These are phyloP conservation scores for Galagoides demidoff DNA, from an alignment of 2,797 vertebrate species.

Conservation along the genomic window DNA sequence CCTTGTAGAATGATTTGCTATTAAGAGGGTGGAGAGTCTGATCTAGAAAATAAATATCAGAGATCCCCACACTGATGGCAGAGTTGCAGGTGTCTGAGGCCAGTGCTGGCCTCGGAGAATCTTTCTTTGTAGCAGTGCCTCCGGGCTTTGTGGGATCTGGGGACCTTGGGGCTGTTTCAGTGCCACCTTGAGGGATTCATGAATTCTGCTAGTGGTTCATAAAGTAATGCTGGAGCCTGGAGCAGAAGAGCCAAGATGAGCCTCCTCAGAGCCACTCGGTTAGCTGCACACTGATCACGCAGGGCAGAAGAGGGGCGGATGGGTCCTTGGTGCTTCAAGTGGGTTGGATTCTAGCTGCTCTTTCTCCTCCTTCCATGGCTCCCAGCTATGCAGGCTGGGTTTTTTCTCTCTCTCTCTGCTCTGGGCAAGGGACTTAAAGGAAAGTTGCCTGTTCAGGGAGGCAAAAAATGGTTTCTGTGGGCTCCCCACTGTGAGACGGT, in stretches of 20 bases:
- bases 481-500: no score
- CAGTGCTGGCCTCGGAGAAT: no score
- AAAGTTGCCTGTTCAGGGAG: neutral
- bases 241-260: neutral
- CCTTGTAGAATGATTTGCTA: neutral
- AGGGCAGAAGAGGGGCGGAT: accelerated
- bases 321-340: neutral
- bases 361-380: neutral
- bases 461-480: neutral
- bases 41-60: neutral
- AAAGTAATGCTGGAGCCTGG: accelerated
- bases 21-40: neutral
- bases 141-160: neutral
- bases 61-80: neutral
- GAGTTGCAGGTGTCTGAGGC: neutral
- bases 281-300: no score
- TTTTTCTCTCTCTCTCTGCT: neutral
- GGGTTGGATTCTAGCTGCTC: no score
- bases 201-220: accelerated
- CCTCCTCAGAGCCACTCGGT: accelerated
- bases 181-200: no score
- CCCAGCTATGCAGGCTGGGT: accelerated
- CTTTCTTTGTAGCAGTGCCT: neutral
- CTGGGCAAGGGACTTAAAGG: neutral
- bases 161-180: neutral